Evolutionary conservation across 2,888 invertebrate species (phyloP).

Genomic region (Hybos culiciformis): DNA sequence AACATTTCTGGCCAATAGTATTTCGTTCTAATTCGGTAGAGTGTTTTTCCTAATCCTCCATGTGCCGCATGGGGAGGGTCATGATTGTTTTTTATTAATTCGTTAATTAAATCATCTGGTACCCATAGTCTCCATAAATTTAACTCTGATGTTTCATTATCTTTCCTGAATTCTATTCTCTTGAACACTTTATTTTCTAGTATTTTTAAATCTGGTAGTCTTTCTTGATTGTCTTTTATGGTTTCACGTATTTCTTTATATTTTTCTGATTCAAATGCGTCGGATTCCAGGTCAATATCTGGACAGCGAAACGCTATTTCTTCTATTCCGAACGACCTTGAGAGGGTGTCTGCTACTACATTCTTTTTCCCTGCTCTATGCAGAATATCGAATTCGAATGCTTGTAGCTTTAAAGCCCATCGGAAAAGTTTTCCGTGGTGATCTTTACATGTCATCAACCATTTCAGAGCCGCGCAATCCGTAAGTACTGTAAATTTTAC

Average conservation of each 20-base stretch:
- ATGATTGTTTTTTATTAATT: neutral
- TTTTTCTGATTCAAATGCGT: neutral
- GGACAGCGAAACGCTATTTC: neutral
- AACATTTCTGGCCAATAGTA: constrained; percentile 10
- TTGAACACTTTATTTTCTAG: neutral
- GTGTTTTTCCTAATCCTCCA: neutral
- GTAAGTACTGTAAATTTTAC: constrained; percentile 13
- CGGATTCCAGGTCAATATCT: neutral
- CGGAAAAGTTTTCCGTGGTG: constrained; percentile 16
- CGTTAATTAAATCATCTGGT: neutral
- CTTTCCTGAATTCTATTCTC: neutral
- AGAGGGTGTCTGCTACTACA: constrained; percentile 16
- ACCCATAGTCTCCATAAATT: neutral
- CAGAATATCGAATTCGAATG: constrained; percentile 14
- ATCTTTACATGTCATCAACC: constrained; percentile 16
- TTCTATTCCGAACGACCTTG: constrained; percentile 5
- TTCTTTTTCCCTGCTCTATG: constrained; percentile 16
- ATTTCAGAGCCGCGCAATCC: constrained; percentile 17
- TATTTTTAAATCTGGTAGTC: neutral
- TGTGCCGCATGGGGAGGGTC: neutral
- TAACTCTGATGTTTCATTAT: neutral
- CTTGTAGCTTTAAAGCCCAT: too few species aligned
- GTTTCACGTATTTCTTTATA: neutral
- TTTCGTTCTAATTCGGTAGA: neutral
- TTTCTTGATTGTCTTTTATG: neutral